Percentiles rank a stretch among this genome's conserved stretches.
phyloP scores from a whole-genome alignment of 2,888 invertebrate species.

The Drosophila cracens region DNA sequence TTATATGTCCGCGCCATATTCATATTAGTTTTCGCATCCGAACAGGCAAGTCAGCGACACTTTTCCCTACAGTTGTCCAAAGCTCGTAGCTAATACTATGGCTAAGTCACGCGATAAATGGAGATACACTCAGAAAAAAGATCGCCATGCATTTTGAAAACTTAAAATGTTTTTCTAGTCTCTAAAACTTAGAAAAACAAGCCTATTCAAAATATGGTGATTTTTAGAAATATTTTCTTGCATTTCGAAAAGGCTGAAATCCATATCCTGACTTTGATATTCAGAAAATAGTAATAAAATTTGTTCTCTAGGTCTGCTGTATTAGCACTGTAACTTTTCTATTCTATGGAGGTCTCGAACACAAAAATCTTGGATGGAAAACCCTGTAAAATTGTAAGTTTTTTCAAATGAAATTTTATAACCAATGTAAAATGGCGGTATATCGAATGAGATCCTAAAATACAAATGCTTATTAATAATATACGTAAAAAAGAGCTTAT shows the following conservation, averaged over 20 bases:
- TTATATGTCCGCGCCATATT: neutral
- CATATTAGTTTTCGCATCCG: neutral
- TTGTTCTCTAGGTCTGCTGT: neutral
- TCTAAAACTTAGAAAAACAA: neutral
- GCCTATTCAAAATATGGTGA: neutral
- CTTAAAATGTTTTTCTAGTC: fast-evolving
- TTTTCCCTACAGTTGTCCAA: neutral
- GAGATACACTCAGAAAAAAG: neutral
- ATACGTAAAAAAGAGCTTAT: no score
- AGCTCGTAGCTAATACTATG: neutral
- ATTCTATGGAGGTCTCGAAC: no score
- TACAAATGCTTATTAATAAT: no score
- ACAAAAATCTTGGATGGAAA: no score
- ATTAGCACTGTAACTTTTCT: no score
- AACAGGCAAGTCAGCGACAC: neutral
- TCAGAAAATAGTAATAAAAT: neutral
- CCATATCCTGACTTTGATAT: neutral
- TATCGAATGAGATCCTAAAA: no score
- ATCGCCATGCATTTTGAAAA: neutral
- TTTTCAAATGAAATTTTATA: no score
- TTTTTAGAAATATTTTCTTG: neutral
- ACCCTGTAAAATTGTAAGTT: no score
- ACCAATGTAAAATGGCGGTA: no score
- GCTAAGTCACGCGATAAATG: no score
- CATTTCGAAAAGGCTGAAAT: neutral